Evolutionary conservation across 1,140 invertebrate genomes (phyloP), one percentile per base, ranked within the genome.

Genomic region (Bathynomus jamesi): DNA sequence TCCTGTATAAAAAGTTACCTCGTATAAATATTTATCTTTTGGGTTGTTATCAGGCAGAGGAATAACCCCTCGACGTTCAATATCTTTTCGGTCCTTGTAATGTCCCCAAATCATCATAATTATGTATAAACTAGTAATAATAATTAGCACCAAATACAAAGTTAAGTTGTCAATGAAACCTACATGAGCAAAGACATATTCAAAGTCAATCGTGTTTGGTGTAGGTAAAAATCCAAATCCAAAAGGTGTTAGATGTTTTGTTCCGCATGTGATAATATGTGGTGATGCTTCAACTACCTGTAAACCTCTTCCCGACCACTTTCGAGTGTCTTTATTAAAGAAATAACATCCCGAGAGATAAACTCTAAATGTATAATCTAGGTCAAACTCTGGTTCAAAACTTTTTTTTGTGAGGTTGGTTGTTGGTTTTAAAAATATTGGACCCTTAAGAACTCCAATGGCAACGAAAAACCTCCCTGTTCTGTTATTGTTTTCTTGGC

Each of bases 171-270:
- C 83, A 17, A 79, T 77, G 76, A 86, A 85, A 65, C 83, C 83
- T 11, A 81, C 80, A 71, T 82, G 78, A n/a, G 81, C 81, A 81
- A 85, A 86, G 0, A 86, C 84, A 66, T 85, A 86, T 60, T 75
- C 80, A 77, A 86, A 86, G 77, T 86, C 84, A 30, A 86, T 83
- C 4, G 84, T 84, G 76, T 86, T 86, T 0, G 84, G 84, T 24
- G 82, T 81, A 0, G 85, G 83, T 63, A 83, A 83, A 67, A 85
- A 84, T 72, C 85, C 84, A 27, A 82, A 81, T 10, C 83, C 85
- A 78, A 86, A 86, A 13, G 83, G 82, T 8, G 85, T 85, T 78
- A 86, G 78, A 78, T 86, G 85, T 65, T 80, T 83, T 75, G 83
- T 84, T 46, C 81, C 74, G 75, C 85, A 86, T 31, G 82, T 80